Base-by-base conservation (phyloP, 2,113 vertebrate species). In the Vanacampus margaritifer region DNA sequence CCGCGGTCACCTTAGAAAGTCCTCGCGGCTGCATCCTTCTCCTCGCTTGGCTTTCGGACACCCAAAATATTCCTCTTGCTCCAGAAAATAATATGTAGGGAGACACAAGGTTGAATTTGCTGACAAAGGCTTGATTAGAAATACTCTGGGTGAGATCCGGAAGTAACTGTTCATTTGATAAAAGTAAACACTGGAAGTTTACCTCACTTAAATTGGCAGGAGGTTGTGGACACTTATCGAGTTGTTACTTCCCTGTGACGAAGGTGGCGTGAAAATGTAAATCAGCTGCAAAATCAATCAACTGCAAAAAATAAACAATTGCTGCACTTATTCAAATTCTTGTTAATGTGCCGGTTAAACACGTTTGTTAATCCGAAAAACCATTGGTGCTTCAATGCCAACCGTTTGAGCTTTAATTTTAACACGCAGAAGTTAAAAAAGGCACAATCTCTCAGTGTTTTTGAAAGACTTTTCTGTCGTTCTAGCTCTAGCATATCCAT, bases 1-100 rank as follows among this genome's bases (percentile, higher is more conserved):
- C 79, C 80, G 76, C 36, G 1, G 32, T 53, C 71, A 32, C 54
- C 43, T 8, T 24, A 28, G 54, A 21, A 60, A 6, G 43, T 45
- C 37, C 7, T 37, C n/a, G 35, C 10, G n/a, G 10, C 37, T 9
- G 37, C 35, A 21, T 63, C 60, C 39, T 63, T 60, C 56, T 35
- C 56, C 3, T 28, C 58, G 32, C n/a, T 26, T 19, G 35, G 57
- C 13, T 36, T 13, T 62, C 17, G 32, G 24, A 17, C 5, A 10
- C 23, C 3, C 9, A 13, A 53, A 53, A 14, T 14, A 26, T 26
- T 26, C 10, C 10, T 3, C 6, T 67, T 75, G 67, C 69, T 75
- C 37, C 37, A 39, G 19, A 71, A 72, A 48, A 63, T n/a, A n/a
- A n/a, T n/a, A n/a, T n/a, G n/a, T n/a, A n/a, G n/a, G n/a, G n/a